These are phyloP conservation scores for Callosobruchus maculatus DNA, from an alignment of 2,888 invertebrate species.

Conservation along the genomic window DNA sequence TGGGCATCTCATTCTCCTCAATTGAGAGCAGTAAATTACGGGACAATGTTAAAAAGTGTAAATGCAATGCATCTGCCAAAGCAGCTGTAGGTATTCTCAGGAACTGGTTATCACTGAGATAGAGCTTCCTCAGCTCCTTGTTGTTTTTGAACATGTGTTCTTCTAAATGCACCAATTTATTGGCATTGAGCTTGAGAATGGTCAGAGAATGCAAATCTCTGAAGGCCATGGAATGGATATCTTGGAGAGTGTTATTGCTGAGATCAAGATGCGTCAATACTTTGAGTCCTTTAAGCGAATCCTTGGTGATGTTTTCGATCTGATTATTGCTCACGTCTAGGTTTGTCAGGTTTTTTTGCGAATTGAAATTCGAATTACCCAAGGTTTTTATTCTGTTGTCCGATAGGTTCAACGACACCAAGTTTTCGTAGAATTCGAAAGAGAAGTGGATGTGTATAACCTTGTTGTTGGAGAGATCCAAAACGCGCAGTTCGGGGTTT, in stretches of 20 bases:
- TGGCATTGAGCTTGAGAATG: conserved; percentile 71
- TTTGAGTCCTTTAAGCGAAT: conserved; percentile 71
- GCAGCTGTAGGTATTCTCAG: conserved; percentile 72
- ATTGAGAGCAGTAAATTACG: conserved; percentile 75
- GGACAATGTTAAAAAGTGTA: conserved; percentile 73
- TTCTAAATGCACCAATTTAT: conserved; percentile 71
- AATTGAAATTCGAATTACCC: conserved; percentile 78
- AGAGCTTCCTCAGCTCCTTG: conserved; percentile 67
- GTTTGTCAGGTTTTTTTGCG: conserved; percentile 68
- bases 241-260: conserved; percentile 72
- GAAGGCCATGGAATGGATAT: conserved; percentile 72
- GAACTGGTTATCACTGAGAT: conserved; percentile 75
- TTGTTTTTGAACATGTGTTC: conserved; percentile 66
- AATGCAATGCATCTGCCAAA: conserved; percentile 60
- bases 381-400: conserved; percentile 76
- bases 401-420: conserved; percentile 78
- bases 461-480: conserved; percentile 80
- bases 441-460: conserved; percentile 76
- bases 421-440: conserved; percentile 74
- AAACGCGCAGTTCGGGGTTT: conserved; percentile 79
- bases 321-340: conserved; percentile 76
- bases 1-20: conserved; percentile 68
- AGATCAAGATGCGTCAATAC: conserved; percentile 67
- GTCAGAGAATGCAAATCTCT: conserved; percentile 71
- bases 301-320: conserved; percentile 67